These are phyloP conservation scores for Xiphophorus hellerii DNA, from an alignment of 2,113 vertebrate genomes.

Conservation along the genomic window DNA sequence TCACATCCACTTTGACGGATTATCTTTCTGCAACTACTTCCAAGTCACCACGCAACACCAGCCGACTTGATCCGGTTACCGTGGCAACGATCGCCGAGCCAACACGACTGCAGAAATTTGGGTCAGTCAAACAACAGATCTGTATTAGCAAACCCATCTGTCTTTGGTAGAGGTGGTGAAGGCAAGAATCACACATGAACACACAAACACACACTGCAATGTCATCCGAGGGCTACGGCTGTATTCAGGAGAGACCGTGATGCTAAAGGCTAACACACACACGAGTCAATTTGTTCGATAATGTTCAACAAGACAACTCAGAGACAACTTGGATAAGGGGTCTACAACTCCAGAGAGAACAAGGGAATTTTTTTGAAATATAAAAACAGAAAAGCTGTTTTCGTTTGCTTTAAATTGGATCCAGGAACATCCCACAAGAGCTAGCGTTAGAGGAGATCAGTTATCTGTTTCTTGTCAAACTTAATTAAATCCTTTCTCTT, in stretches of 20 bases:
- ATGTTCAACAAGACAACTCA: background rate
- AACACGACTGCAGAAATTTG: conserved; percentile 52
- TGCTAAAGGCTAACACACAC: conserved; percentile 19
- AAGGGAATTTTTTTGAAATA: background rate
- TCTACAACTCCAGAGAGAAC: background rate
- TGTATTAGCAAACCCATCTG: conserved; percentile 62
- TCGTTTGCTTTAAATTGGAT: background rate
- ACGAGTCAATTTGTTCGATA: conserved; percentile 9
- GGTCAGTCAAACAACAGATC: conserved; percentile 55
- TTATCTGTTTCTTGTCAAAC: no score
- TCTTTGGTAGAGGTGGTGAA: conserved; percentile 25
- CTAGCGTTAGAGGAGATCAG: no score
- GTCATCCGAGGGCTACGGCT: conserved; percentile 38
- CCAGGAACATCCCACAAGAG: no score
- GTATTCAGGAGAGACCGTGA: conserved; percentile 20
- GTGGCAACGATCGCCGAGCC: conserved; percentile 35
- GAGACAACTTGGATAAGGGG: background rate
- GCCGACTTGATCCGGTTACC: conserved; percentile 33
- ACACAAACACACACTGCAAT: background rate
- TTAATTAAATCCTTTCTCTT: no score
- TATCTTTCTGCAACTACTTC: conserved; percentile 30
- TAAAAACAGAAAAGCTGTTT: background rate
- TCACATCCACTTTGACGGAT: background rate
- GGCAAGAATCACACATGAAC: conserved; percentile 3
- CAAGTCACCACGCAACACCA: background rate